Conservation (phyloP, 2,888 invertebrate species). For the Cryptops parisi region DNA sequence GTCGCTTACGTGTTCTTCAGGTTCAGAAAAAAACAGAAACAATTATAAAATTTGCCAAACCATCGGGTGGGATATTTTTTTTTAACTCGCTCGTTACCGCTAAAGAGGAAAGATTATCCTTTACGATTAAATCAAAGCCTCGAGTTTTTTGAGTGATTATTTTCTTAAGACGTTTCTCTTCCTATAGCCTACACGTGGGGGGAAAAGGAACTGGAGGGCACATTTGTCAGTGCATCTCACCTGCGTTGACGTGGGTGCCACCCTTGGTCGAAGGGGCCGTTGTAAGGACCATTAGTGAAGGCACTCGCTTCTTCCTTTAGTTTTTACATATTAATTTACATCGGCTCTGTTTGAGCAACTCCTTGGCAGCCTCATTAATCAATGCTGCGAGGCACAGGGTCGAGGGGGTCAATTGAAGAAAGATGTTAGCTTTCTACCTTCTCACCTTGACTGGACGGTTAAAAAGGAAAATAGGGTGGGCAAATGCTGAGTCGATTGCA, state of each 20-base stretch:
- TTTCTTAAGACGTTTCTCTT: too few species aligned
- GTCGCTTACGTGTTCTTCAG: too few species aligned
- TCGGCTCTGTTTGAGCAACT: not conserved
- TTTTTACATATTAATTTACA: not conserved
- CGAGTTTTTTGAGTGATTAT: too few species aligned
- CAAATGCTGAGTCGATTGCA: not conserved
- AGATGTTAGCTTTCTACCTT: slow-evolving; percentile 6
- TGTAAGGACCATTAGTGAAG: not conserved
- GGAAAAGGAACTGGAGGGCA: not conserved
- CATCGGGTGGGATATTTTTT: too few species aligned
- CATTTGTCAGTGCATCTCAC: not conserved
- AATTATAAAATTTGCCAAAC: too few species aligned
- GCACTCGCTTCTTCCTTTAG: not conserved
- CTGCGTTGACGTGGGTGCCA: not conserved
- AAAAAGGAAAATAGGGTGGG: not conserved
- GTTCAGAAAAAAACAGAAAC: too few species aligned
- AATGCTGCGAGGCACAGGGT: slow-evolving; percentile 4
- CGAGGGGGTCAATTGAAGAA: slow-evolving; percentile 11
- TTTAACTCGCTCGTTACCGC: too few species aligned
- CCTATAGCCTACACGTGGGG: not conserved
- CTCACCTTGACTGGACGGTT: too few species aligned
- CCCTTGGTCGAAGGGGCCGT: not conserved
- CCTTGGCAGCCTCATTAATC: slow-evolving; percentile 6
- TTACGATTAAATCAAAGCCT: too few species aligned
- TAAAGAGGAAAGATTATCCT: too few species aligned